Percentiles rank a stretch among this genome's conserved stretches.
phyloP scores from a whole-genome alignment of 2,888 invertebrate species.

The Hofmannophila pseudospretella region DNA sequence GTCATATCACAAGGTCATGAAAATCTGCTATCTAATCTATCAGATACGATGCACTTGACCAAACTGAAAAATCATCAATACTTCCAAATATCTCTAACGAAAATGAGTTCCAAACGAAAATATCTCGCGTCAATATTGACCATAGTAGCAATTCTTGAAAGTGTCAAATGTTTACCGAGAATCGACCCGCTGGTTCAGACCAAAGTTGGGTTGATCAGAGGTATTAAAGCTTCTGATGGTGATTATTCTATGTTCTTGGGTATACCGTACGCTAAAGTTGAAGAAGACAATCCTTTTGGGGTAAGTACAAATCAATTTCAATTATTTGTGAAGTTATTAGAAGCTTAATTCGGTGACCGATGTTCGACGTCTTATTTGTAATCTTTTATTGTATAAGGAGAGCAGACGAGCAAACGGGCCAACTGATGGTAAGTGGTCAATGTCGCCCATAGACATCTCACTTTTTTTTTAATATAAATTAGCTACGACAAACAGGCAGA shows the following conservation, averaged over 20 bases:
- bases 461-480: too few relatives aligned
- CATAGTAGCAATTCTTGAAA: not conserved
- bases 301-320: too few relatives aligned
- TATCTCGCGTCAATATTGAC: not conserved
- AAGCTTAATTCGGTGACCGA: too few relatives aligned
- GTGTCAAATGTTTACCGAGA: not conserved
- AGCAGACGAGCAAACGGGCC: too few relatives aligned
- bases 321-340: too few relatives aligned
- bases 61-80: not conserved
- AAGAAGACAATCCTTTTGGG: constrained; percentile 24
- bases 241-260: constrained; percentile 24
- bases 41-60: not conserved
- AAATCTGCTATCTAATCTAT: not conserved
- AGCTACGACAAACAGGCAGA: too few relatives aligned
- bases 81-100: not conserved
- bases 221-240: constrained; percentile 15
- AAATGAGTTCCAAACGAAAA: not conserved
- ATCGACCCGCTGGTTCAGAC: constrained; percentile 17
- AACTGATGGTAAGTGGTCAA: too few relatives aligned
- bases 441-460: too few relatives aligned
- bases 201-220: constrained; percentile 23
- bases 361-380: too few relatives aligned
- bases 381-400: too few relatives aligned
- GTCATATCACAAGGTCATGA: not conserved
- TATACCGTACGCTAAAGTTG: constrained; percentile 28